phyloP scores from a whole-genome alignment of 2,797 vertebrate species.

The Danionella dracula region DNA sequence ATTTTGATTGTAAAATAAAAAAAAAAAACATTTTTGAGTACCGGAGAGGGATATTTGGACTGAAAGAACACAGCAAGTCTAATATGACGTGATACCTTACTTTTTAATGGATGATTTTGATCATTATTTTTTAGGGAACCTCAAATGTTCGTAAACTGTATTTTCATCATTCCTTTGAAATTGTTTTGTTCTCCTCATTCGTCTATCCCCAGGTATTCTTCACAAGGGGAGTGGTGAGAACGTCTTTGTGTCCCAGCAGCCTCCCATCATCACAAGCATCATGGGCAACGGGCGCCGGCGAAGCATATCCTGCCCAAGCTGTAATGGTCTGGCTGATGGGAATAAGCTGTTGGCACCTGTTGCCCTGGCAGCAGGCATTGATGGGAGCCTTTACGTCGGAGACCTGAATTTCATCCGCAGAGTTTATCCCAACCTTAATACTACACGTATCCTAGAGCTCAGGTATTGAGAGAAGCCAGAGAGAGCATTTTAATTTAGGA shows the following conservation, averaged over 20 bases:
- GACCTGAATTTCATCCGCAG: slow-evolving; percentile 97
- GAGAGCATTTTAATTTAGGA: too few species aligned
- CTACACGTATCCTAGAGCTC: slow-evolving; percentile 93
- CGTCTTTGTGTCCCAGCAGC: slow-evolving; percentile 94
- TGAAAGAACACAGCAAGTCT: neutral
- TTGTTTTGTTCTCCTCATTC: slow-evolving; percentile 16
- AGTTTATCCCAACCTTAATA: slow-evolving; percentile 94
- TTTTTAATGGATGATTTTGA: slow-evolving; percentile 22
- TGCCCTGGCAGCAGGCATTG: slow-evolving; percentile 88
- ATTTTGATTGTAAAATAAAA: too few species aligned
- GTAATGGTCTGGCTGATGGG: slow-evolving; percentile 94
- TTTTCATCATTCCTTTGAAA: slow-evolving; percentile 12
- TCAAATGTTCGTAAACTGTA: too few species aligned
- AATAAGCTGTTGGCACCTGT: slow-evolving; percentile 96
- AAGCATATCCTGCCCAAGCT: slow-evolving; percentile 97
- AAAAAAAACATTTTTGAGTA: too few species aligned
- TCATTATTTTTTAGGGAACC: slow-evolving; percentile 21
- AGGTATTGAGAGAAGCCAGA: slow-evolving; percentile 67
- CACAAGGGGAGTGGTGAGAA: slow-evolving; percentile 98
- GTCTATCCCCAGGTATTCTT: slow-evolving; percentile 78
- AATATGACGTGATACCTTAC: slow-evolving; percentile 1
- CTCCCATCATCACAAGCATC: slow-evolving; percentile 90
- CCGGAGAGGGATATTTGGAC: too few species aligned
- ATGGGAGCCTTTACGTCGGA: slow-evolving; percentile 95
- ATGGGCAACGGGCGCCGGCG: slow-evolving; percentile 96